Base-by-base conservation (phyloP, 2,113 vertebrate genomes). In the Psephotus haematonotus region DNA sequence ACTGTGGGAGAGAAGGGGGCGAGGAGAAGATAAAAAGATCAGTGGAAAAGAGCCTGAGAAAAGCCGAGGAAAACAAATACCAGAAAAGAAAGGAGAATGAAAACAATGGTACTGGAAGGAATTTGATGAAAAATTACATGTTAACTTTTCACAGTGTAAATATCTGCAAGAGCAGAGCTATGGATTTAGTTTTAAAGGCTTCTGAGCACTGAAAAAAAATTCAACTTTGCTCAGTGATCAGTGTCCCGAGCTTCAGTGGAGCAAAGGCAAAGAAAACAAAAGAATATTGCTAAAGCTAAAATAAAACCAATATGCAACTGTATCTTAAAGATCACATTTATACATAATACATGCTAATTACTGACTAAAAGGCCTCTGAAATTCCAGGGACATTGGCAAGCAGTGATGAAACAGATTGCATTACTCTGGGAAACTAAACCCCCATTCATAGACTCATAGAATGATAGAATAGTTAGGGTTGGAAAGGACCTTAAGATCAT, bases 351-450 rank as follows among this genome's bases (percentile, higher is more conserved):
- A 53, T 2, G 0, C 15, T 43, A 41, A 77, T 65, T 82, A 41
- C 28, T 29, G n/a, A 92, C 72, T 50, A 44, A 23, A 77, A 1
- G 0, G 24, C 8, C 77, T 52, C 60, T 71, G 53, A 86, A 91
- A 78, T 37, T 15, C 31, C 72, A 50, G 55, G 12, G 89, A 59
- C 10, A 20, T 25, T 9, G 23, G 4, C 10, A 63, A 82, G 20
- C 31, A 46, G 17, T 0, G 0, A 20, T 6, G 9, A 59, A 31
- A 74, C 5, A n/a, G 10, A 64, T 71, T 78, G 60, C 4, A 28
- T 52, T 82, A 76, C 24, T 79, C 70, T 82, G 28, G 18, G 72
- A 90, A 89, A 7, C 9, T 27, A 8, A 25, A 25, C 10, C 10
- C 88, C 65, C 44, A 12, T 35, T 3, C 20, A 41, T 37, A 37